Evolutionary conservation across 2,888 invertebrate genomes (phyloP).

Genomic region (Aethes cnicana): DNA sequence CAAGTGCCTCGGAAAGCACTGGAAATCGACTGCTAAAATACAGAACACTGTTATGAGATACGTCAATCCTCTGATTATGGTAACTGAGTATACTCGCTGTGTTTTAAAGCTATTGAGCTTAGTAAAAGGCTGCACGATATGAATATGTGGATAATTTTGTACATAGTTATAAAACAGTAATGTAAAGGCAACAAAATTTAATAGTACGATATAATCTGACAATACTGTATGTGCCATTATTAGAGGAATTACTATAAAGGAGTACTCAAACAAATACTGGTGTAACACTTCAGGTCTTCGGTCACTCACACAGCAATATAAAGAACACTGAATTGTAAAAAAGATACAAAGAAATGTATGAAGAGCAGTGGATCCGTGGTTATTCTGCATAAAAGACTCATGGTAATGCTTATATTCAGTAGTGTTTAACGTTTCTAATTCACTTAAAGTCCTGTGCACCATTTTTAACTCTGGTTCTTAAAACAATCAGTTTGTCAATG

Average conservation of each 20-base stretch:
- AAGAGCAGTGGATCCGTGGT: slow-evolving; percentile 75
- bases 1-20: slow-evolving; percentile 90
- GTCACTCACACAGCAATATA: slow-evolving; percentile 49
- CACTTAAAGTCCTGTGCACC: slow-evolving; percentile 7
- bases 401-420: slow-evolving; percentile 73
- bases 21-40: slow-evolving; percentile 97
- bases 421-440: slow-evolving; percentile 47
- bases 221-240: slow-evolving; percentile 82
- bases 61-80: slow-evolving; percentile 86
- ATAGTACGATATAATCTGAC: slow-evolving; percentile 53
- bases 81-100: slow-evolving; percentile 73
- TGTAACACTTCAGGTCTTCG: slow-evolving; percentile 34
- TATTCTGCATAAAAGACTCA: slow-evolving; percentile 78
- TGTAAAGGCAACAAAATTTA: slow-evolving; percentile 54
- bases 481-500: too few species aligned
- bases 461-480: too few species aligned
- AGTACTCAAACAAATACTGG: slow-evolving; percentile 79
- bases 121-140: slow-evolving; percentile 35
- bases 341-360: slow-evolving; percentile 75
- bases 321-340: slow-evolving; percentile 63
- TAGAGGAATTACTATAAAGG: slow-evolving; percentile 78
- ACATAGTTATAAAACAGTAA: slow-evolving; percentile 44
- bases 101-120: slow-evolving; percentile 43
- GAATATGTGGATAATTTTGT: slow-evolving; percentile 32
- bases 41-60: slow-evolving; percentile 89